phyloP scores from a whole-genome alignment of 2,888 invertebrate genomes.

The Ophioninae sp. region DNA sequence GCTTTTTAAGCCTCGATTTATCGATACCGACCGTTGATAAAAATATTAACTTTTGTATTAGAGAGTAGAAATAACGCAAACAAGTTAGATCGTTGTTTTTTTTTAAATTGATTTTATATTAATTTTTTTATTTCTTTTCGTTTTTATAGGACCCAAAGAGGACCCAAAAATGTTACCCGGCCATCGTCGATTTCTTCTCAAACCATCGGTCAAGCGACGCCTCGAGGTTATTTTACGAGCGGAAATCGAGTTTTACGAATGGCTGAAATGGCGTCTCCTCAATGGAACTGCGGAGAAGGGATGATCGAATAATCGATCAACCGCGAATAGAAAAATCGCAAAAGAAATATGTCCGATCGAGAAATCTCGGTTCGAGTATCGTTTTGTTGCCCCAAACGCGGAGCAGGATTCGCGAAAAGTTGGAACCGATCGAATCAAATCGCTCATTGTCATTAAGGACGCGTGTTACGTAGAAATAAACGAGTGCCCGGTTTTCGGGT shows the following conservation, averaged over 20 bases:
- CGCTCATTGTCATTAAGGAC: neutral
- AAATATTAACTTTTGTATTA: too few relatives aligned
- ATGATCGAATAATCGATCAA: slow-evolving; percentile 56
- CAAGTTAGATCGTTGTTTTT: too few relatives aligned
- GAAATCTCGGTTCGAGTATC: neutral
- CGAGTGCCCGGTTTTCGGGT: neutral
- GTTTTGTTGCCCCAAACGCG: neutral
- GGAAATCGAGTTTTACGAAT: slow-evolving; percentile 84
- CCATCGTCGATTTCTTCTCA: slow-evolving; percentile 46
- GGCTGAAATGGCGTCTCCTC: slow-evolving; percentile 82
- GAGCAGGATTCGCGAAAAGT: neutral
- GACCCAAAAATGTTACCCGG: slow-evolving; percentile 65
- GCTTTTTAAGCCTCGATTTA: too few relatives aligned
- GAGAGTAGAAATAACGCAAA: too few relatives aligned
- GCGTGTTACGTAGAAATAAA: neutral
- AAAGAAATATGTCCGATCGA: neutral
- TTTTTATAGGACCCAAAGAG: slow-evolving; percentile 78
- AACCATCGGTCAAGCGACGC: slow-evolving; percentile 65
- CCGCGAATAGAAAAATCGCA: neutral
- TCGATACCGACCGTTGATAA: too few relatives aligned
- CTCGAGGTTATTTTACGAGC: slow-evolving; percentile 79
- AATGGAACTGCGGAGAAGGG: slow-evolving; percentile 71
- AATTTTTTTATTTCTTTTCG: neutral
- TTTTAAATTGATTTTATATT: slow-evolving; percentile 14
- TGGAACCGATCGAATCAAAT: neutral